phyloP scores from a whole-genome alignment of 2,797 vertebrate genomes.

The Cheirogaleus major region DNA sequence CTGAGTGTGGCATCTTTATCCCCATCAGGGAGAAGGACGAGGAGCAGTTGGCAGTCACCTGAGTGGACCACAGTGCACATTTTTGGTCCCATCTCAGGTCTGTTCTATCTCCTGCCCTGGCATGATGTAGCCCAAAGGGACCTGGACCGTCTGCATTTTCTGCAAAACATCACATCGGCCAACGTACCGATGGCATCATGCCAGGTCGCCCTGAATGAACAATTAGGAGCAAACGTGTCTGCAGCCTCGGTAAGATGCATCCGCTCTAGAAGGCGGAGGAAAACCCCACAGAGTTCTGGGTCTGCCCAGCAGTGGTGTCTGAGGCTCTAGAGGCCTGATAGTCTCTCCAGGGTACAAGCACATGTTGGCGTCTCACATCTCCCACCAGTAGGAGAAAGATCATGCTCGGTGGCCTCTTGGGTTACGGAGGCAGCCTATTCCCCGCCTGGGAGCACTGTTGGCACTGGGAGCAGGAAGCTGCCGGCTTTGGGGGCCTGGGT shows the following conservation, averaged over 20 bases:
- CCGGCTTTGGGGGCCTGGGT: not conserved
- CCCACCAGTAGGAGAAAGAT: fast-evolving
- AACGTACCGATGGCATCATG: fast-evolving
- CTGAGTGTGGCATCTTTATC: fast-evolving
- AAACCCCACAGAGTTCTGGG: not conserved
- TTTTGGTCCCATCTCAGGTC: not conserved
- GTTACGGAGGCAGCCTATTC: fast-evolving
- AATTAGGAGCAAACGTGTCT: fast-evolving
- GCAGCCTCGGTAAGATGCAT: fast-evolving
- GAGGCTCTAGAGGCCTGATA: not conserved
- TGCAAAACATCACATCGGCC: not conserved
- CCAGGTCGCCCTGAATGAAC: too few relatives aligned
- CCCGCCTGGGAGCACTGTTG: not conserved
- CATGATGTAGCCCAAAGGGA: not conserved
- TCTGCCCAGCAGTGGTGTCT: not conserved
- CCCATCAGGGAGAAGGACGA: not conserved
- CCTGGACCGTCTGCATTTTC: not conserved
- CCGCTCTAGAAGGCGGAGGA: not conserved
- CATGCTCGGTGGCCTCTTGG: too few relatives aligned
- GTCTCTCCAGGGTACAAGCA: not conserved
- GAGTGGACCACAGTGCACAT: not conserved
- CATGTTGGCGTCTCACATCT: fast-evolving
- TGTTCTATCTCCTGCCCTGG: not conserved
- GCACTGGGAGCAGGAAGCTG: not conserved
- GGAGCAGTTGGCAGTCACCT: not conserved